Percentiles rank a stretch among this genome's conserved stretches.
These are phyloP conservation scores for Bovichtus diacanthus DNA, from an alignment of 2,797 vertebrate genomes.

Conservation along the genomic window DNA sequence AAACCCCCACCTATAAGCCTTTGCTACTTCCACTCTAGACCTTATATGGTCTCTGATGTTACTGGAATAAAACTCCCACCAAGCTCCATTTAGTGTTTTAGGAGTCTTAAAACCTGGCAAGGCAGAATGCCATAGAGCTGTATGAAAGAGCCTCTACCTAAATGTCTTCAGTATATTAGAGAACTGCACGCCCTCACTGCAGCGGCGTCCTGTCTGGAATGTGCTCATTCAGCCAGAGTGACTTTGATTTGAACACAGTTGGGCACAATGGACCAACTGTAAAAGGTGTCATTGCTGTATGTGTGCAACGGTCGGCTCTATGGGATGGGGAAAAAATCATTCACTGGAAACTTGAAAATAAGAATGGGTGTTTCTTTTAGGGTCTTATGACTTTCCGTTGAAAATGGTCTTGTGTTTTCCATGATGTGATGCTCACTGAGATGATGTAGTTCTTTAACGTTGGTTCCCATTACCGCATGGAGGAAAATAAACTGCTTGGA, in stretches of 20 bases:
- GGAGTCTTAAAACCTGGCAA: conserved; percentile 36
- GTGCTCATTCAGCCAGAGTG: conserved; percentile 60
- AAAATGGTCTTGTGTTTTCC: conserved; percentile 57
- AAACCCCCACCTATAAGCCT: too few species aligned
- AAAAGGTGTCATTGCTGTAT: conserved; percentile 73
- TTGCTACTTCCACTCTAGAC: conserved; percentile 16
- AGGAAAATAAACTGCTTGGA: conserved; percentile 4
- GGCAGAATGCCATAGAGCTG: conserved; percentile 14
- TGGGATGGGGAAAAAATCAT: conserved; percentile 39
- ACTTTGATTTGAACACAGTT: conserved; percentile 73
- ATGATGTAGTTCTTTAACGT: conserved; percentile 34
- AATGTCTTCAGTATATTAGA: conserved; percentile 53
- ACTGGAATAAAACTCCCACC: conserved; percentile 46
- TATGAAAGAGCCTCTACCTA: conserved; percentile 52
- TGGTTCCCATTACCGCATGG: neutral
- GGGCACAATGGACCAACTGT: conserved; percentile 78
- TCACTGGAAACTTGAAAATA: conserved; percentile 58
- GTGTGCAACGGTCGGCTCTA: conserved; percentile 47
- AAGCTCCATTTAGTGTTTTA: conserved; percentile 46
- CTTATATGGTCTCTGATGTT: conserved; percentile 53
- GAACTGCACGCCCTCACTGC: conserved; percentile 40
- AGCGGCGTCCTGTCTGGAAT: conserved; percentile 67
- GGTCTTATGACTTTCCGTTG: conserved; percentile 38
- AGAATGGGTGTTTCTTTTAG: conserved; percentile 56
- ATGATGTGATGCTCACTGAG: conserved; percentile 54